These are phyloP conservation scores for Drosophila hydei DNA, from an alignment of 1,140 invertebrate genomes.

Conservation along the genomic window DNA sequence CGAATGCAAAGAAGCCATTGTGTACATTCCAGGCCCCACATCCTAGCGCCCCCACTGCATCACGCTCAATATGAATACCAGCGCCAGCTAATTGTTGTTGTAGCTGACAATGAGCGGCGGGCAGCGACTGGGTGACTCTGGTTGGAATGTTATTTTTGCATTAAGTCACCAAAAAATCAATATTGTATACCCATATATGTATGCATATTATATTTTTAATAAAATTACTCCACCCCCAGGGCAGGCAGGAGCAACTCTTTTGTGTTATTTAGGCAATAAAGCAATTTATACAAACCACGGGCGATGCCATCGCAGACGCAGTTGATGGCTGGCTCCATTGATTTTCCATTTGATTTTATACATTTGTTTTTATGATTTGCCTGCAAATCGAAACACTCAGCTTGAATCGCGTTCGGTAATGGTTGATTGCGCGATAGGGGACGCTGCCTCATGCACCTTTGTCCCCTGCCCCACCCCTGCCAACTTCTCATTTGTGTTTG, in stretches of 20 bases:
- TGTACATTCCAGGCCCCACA: conserved; percentile 15
- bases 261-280: conserved; percentile 61
- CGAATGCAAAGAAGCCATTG: conserved; percentile 61
- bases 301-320: conserved; percentile 50
- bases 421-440: conserved; percentile 70
- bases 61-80: conserved; percentile 9
- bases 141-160: conserved; percentile 40
- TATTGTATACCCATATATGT: neutral
- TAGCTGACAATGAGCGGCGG: conserved; percentile 4
- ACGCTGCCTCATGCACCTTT: neutral
- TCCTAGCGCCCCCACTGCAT: neutral
- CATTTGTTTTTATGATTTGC: conserved; percentile 82
- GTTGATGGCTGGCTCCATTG: conserved; percentile 78
- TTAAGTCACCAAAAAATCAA: conserved; percentile 37
- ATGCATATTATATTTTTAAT: conserved; percentile 10
- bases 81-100: conserved; percentile 42
- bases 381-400: conserved; percentile 80
- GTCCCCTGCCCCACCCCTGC: neutral
- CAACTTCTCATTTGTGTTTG: conserved; percentile 34
- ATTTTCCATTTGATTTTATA: conserved; percentile 81
- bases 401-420: conserved; percentile 74
- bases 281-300: conserved; percentile 58
- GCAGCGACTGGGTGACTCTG: neutral
- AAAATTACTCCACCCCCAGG: neutral
- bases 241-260: conserved; percentile 31